Conservation (phyloP, 2,888 invertebrate genomes). For the Seladonia tumulorum region DNA sequence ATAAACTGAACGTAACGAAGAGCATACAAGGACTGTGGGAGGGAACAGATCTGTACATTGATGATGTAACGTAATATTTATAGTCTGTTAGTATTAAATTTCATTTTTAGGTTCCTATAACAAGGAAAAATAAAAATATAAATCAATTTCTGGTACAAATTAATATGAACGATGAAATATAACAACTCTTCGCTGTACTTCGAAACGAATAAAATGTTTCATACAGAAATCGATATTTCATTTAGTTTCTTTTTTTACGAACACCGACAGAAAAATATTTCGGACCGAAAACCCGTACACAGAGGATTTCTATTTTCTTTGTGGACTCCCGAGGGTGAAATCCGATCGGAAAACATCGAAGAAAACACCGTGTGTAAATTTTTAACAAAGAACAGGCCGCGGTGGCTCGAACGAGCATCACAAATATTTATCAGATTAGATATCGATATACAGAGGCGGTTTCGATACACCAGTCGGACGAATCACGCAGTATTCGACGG, state of each 20-base stretch:
- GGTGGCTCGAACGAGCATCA: not conserved
- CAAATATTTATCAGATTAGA: conserved; percentile 23
- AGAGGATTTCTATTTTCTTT: not conserved
- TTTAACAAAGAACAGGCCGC: not conserved
- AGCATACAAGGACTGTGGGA: not conserved
- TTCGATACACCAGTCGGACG: conserved; percentile 21
- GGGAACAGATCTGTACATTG: too few relatives aligned
- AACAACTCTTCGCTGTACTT: not conserved
- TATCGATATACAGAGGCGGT: not conserved
- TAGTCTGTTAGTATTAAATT: not conserved
- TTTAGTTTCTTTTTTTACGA: not conserved
- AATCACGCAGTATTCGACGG: conserved; percentile 19
- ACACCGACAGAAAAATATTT: not conserved
- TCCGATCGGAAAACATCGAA: not conserved
- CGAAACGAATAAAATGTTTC: not conserved
- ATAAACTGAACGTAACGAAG: not conserved
- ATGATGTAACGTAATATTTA: not conserved
- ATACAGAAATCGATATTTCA: not conserved
- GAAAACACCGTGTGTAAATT: not conserved
- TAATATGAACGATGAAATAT: not conserved
- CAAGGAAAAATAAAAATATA: not conserved
- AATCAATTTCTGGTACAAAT: not conserved
- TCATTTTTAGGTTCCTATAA: not conserved
- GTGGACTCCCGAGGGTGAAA: not conserved
- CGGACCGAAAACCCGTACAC: not conserved